Base-by-base conservation (phyloP, 1,140 invertebrate species). In the Oncopeltus fasciatus region DNA sequence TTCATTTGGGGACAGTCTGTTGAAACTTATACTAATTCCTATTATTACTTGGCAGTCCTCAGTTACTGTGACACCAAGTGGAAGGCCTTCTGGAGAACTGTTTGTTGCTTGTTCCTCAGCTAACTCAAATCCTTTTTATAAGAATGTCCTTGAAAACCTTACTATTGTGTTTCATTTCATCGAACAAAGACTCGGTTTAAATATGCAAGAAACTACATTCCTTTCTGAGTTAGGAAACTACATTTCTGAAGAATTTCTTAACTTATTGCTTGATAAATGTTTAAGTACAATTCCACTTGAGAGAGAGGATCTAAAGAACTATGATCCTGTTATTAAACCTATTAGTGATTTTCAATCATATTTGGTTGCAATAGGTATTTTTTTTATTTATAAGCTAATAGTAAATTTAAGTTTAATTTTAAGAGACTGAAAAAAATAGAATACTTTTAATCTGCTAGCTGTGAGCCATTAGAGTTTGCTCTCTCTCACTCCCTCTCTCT, bases 241-340 rank as follows among this genome's bases (percentile, higher is more conserved):
- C 59, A 75, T 90, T 2, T 74, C 80, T 64, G 70, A 78, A 28
- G 77, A 83, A 59, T 80, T 90, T 65, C 77, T 82, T 8, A 76
- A 83, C 14, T 69, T 79, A 16, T 74, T 92, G n/a, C 80, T 88
- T 1, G 78, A 83, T 59, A 78, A 88, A 67, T 91, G 88, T 68
- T 77, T 92, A 2, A 76, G 81, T 21, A 85, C 86, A 0, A 83
- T 92, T 67, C 90, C 90, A 2, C 82, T 80, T 61, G 85, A 80
- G 61, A 82, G 79, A 64, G 78, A 80, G 49, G 83, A 88, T 62
- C 72, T 90, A 38, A 77, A 84, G 67, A 75, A 75, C 8, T 90
- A 86, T 70, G 73, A 77, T 4, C 73, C 74, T 28, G 78, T 89
- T 1, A 79, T 84, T 14, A 70, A 77, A 2, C 77, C 81, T 60